A percentile compares a stretch with the other conserved stretches of the same genome.
phyloP scores from a whole-genome alignment of 1,140 invertebrate species.

The Eubasilissa regina region DNA sequence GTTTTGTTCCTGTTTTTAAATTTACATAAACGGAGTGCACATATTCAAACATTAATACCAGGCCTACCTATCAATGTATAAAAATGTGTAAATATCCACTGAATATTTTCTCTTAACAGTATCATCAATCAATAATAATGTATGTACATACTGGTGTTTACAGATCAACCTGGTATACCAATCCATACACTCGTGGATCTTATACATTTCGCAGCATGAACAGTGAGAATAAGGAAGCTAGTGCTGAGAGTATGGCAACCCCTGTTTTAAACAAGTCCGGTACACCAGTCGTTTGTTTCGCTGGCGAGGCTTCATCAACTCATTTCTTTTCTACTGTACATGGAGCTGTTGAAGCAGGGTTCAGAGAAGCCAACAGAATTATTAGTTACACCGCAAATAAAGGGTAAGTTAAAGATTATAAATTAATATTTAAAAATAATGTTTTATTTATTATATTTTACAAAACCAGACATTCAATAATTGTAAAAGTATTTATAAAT shows the following conservation, averaged over 20 bases:
- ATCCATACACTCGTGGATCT: constrained; percentile 79
- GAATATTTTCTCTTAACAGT: not conserved
- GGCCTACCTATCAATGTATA: no score
- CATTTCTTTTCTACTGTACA: constrained; percentile 77
- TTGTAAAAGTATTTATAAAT: not conserved
- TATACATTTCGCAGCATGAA: constrained; percentile 80
- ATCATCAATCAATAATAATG: not conserved
- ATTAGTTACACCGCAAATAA: constrained; percentile 50
- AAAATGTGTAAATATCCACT: not conserved
- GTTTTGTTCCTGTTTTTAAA: no score
- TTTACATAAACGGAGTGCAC: no score
- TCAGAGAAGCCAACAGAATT: constrained; percentile 70
- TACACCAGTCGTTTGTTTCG: constrained; percentile 69
- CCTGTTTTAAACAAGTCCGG: constrained; percentile 71
- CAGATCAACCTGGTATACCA: constrained; percentile 80
- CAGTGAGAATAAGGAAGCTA: constrained; percentile 71
- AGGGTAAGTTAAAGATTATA: constrained; percentile 20
- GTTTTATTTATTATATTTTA: not conserved
- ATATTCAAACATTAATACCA: no score
- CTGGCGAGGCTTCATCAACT: constrained; percentile 68
- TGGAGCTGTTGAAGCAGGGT: constrained; percentile 74
- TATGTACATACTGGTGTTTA: not conserved
- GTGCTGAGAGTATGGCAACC: constrained; percentile 71
- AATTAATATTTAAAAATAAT: not conserved
- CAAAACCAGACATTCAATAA: not conserved